Conservation (phyloP, 2,888 invertebrate species). For the Lobophora halterata region DNA sequence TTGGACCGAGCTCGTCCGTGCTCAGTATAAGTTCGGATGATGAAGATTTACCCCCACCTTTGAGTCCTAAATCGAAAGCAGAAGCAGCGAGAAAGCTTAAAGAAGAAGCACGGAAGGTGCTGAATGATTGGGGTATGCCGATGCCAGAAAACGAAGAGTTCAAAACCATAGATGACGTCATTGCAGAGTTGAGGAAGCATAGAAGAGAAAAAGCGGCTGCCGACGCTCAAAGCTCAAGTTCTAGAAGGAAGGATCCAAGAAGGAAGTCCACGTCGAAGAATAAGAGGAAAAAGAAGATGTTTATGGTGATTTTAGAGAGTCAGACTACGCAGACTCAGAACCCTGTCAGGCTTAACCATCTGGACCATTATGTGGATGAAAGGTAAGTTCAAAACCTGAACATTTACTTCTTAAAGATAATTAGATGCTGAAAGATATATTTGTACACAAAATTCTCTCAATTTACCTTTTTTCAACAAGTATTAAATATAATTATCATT, state of each 20-base stretch:
- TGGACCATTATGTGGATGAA: constrained; percentile 74
- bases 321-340: constrained; percentile 47
- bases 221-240: constrained; percentile 40
- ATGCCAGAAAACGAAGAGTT: constrained; percentile 47
- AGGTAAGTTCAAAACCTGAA: constrained; percentile 46
- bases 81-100: constrained; percentile 10
- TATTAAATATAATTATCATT: too few relatives aligned
- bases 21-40: constrained; percentile 55
- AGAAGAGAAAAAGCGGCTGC: constrained; percentile 52
- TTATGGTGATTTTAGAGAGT: constrained; percentile 67
- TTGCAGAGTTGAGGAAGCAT: constrained; percentile 57
- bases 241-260: constrained; percentile 47
- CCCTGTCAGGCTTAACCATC: constrained; percentile 65
- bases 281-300: constrained; percentile 64
- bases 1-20: constrained; percentile 66
- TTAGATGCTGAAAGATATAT: too few relatives aligned
- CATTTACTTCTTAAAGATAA: too few relatives aligned
- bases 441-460: too few relatives aligned
- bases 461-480: too few relatives aligned
- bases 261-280: constrained; percentile 52
- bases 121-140: constrained; percentile 53
- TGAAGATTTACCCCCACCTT: constrained; percentile 32
- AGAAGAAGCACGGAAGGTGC: constrained; percentile 39
- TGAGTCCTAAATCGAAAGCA: constrained; percentile 11
- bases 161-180: constrained; percentile 60